Base-by-base conservation (phyloP, 2,797 vertebrate genomes). In the Pteropus rufus region DNA sequence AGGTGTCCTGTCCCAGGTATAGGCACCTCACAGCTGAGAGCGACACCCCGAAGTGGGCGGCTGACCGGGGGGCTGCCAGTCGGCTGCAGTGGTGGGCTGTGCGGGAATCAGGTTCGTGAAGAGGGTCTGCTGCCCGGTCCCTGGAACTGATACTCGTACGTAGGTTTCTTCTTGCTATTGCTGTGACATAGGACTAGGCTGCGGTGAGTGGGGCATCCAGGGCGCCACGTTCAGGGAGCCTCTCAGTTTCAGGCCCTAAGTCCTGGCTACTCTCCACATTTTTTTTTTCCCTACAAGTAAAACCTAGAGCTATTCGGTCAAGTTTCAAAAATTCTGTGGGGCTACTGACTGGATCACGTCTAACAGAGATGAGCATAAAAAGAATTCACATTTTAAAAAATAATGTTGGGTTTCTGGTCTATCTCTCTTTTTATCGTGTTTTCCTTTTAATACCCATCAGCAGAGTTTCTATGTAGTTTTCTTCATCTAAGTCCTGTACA, bases 131-230 rank as follows among this genome's bases (percentile, higher is more conserved):
- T 52, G 44, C 18, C 56, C 46, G 36, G 31, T 41, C 34, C 52
- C 19, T 3, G n/a, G 39, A 18, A 46, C 3, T 11, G 29, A 6
- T 1, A 2, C 41, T 54, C 56, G 0, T 4, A 0, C 1, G 14
- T 2, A 23, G 34, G 2, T 15, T 36, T 36, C 54, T 52, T 58
- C 36, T 23, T n/a, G 23, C 65, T 26, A 2, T 36, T 31, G 12
- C 41, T n/a, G 52, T 5, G 52, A 14, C 26, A 4, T 1, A 4
- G 49, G 49, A 16, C 49, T 16, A 5, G 49, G 49, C 49, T 49
- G 49, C 49, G 15, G 49, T 15, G 49, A 49, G 14, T 5, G 49
- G 49, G 49, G 46, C 49, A 15, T 15, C 49, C 15, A 16, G 49
- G 49, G 49, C 49, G 4, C 49, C 49, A 16, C 15, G 4, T 49